phyloP scores from a whole-genome alignment of 2,888 invertebrate species.

The Melieria omissa region DNA sequence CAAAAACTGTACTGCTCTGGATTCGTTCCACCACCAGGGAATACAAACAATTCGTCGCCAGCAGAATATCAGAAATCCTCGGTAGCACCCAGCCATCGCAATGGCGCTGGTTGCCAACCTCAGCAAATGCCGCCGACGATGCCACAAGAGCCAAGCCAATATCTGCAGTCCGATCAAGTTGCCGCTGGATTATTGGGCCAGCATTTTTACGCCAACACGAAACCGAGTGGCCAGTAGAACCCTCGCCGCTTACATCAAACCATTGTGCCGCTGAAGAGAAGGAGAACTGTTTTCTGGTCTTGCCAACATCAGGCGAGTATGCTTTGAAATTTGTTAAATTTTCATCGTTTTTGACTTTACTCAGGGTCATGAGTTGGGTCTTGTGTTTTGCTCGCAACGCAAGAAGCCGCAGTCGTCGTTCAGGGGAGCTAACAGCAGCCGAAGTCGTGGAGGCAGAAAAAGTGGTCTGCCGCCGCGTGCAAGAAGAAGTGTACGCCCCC shows the following conservation, averaged over 20 bases:
- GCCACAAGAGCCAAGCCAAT: conserved; percentile 33
- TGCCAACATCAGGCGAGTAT: background rate
- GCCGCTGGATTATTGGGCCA: conserved; percentile 22
- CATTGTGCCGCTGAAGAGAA: conserved; percentile 8
- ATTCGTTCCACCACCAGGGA: conserved; percentile 27
- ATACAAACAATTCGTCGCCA: conserved; percentile 35
- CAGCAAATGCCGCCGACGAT: conserved; percentile 47
- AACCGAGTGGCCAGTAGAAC: conserved; percentile 5
- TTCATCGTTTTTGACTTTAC: conserved; percentile 34
- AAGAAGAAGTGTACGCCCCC: background rate
- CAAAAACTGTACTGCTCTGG: conserved; percentile 31
- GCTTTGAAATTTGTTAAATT: conserved; percentile 6
- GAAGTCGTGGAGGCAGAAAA: background rate
- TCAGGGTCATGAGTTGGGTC: conserved; percentile 47
- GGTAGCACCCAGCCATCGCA: conserved; percentile 37
- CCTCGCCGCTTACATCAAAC: background rate
- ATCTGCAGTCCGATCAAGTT: background rate
- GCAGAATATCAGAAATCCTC: conserved; percentile 45
- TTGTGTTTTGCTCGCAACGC: conserved; percentile 12
- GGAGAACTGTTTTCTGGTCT: background rate
- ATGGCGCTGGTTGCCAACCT: conserved; percentile 50
- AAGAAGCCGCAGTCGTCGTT: background rate
- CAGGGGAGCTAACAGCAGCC: background rate
- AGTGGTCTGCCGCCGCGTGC: background rate
- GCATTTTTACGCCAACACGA: conserved; percentile 18